Evolutionary conservation across 2,888 invertebrate species (phyloP), one percentile per base, ranked within the genome.

Genomic region (Lithophane ornitopus): DNA sequence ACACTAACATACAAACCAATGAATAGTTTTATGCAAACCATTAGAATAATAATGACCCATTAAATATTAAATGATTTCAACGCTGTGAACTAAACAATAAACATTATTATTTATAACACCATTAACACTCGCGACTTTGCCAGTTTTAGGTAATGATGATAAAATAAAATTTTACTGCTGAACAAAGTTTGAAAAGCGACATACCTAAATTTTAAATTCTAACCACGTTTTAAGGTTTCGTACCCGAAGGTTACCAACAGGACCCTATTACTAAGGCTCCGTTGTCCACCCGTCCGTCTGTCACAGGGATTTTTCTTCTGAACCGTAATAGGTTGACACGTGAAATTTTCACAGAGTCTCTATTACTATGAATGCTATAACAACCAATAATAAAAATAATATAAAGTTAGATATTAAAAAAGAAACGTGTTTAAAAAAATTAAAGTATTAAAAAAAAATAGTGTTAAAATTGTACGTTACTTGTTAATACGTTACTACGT

Each of bases 41-140:
- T 65, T 80, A 54, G 12, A 61, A 70, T 74, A 59, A 28, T 73
- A 79, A 80, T 80, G 63, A 69, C 34, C n/a, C n/a, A 59, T 66
- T n/a, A 54, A 66, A 56, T 69, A 49, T 74, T 14, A 34, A 65
- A 80, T 54, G 12, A 79, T 66, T 66, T 78, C 63, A 73, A n/a
- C 44, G 34, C 49, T 59, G 58, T n/a, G 16, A 54, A 46, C 44
- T 39, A 26, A 61, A 66, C 34, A n/a, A 58, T 68, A 41, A 54
- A 44, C 19, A 34, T 26, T 46, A 41, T 54, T 54, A 69, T 68
- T 61, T 39, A 39, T n/a, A 19, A 34, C 19, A 26, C 14, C 4
- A 19, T 22, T 49, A 49, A 14, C 4, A 54, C 4, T 34, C 11
- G 12, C 1, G 2, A 61, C 14, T 62, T n/a, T 12, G 46, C 14